Base-by-base conservation (phyloP, 2,797 vertebrate genomes). In the Arrhamphus sclerolepis region DNA sequence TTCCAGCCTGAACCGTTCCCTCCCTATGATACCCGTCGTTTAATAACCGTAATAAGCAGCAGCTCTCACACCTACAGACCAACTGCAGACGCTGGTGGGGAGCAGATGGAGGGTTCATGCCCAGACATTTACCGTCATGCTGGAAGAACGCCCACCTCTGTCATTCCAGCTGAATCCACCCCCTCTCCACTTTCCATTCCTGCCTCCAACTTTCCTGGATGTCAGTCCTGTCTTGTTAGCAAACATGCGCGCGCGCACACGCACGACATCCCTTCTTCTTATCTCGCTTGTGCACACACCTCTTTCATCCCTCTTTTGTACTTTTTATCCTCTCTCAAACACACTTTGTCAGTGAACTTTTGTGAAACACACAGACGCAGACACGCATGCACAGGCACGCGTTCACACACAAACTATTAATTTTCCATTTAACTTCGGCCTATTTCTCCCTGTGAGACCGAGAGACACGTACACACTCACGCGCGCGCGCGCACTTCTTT, bases 361-460 rank as follows among this genome's bases (percentile, higher is more conserved):
- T 13, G 10, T 34, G 31, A 13, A 21, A 41, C 47, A 52, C 17
- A 1, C 48, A 55, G 2, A 1, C 47, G 46, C 50, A 56, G 22
- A 55, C 26, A 34, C 53, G 46, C 17, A 62, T n/a, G n/a, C 47
- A 50, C 50, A 56, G 22, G 52, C 26, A 34, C 53, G 46, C 17
- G 60, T 21, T 31, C 51, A 52, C 17, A 1, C 48, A 55, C 2
- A 1, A 43, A 50, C 20, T 16, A 66, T 57, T 70, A 49, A 70
- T 80, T 71, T 80, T 66, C 77, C 57, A 58, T 70, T 72, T 73
- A 74, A 82, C 67, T 74, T 67, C 78, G 77, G 62, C 69, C 82
- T 62, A 72, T 56, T 72, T 74, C 13, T 13, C 34, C 24, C 24
- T 26, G 2, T 26, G 24, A 42, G 10, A 19, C 5, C 1, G 38